Base-by-base conservation (phyloP, 2,888 invertebrate species). In the Noctua janthe region DNA sequence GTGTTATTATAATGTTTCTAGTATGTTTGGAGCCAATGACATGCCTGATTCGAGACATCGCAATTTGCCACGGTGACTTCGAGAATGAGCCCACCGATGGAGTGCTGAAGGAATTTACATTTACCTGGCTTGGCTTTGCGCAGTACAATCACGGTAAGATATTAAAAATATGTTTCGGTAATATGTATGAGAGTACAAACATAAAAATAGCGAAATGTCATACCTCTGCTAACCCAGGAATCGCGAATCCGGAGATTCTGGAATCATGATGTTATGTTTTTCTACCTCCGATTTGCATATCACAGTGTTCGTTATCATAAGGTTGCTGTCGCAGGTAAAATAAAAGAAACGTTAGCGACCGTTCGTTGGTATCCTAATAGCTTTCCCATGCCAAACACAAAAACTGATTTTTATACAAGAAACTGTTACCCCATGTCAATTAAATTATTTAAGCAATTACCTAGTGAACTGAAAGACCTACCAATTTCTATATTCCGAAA, bases 71-170 rank as follows among this genome's bases (percentile, higher is more conserved):
- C 67, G 95, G 95, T 51, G 94, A 96, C 85, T 95, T 95, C 86
- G 90, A 83, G 0, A 82, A 94, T 66, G 95, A 95, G 47, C 96
- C 96, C 0, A 83, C 91, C 2, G 96, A 96, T 87, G 96, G 96
- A 69, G 85, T 96, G 7, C 89, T 96, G 1, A 94, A 94, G 51
- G 91, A 92, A 39, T 93, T 94, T 73, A 93, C 95, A 0, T 96
- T 96, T 79, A 92, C 91, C 11, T 96, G 96, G 96, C 91, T 96
- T 11, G 96, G 94, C 11, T 95, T 96, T 78, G 91, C 93, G 8
- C 95, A 96, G 82, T 96, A 96, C 78, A 90, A 93, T 39, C 96
- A 96, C 77, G 94, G 96, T 96, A 79, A 85, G 93, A 35, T 35
- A 17, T 35, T 64, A 8, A 7, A 7, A 17, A 62, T 17, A 29